These are phyloP conservation scores for Aricia artaxerxes DNA, from an alignment of 2,888 invertebrate genomes.

Conservation along the genomic window DNA sequence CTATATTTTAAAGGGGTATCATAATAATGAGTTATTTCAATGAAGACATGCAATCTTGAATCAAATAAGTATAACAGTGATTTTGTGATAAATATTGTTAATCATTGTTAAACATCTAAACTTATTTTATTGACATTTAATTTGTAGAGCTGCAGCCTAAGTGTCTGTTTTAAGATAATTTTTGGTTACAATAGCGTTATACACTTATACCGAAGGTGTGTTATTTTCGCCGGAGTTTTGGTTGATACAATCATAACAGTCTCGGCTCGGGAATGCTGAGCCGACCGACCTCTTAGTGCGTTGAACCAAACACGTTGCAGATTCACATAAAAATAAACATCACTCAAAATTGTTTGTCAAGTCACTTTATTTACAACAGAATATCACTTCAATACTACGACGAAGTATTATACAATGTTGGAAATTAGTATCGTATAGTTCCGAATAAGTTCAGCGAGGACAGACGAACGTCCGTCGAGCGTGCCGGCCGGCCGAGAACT, in stretches of 20 bases:
- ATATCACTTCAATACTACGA: conserved; percentile 46
- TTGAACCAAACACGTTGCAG: conserved; percentile 80
- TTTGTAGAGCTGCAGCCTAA: no score
- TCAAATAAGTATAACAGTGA: no score
- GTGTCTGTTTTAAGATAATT: background rate
- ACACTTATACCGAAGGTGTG: conserved; percentile 5
- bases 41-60: no score
- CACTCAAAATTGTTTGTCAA: conserved; percentile 53
- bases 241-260: conserved; percentile 61
- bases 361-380: conserved; percentile 59
- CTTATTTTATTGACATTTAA: no score
- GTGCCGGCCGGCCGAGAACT: conserved; percentile 78
- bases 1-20: no score
- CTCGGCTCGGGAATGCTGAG: conserved; percentile 65
- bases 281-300: conserved; percentile 78
- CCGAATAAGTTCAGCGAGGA: conserved; percentile 68
- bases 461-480: conserved; percentile 60
- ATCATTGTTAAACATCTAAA: no score
- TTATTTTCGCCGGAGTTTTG: conserved; percentile 57
- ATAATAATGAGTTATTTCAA: no score
- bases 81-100: no score
- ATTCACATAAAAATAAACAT: conserved; percentile 75
- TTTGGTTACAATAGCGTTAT: background rate
- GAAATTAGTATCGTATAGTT: conserved; percentile 56
- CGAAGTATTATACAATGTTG: background rate